phyloP scores from a whole-genome alignment of 2,888 invertebrate species.

The Lasioglossum leucozonium region DNA sequence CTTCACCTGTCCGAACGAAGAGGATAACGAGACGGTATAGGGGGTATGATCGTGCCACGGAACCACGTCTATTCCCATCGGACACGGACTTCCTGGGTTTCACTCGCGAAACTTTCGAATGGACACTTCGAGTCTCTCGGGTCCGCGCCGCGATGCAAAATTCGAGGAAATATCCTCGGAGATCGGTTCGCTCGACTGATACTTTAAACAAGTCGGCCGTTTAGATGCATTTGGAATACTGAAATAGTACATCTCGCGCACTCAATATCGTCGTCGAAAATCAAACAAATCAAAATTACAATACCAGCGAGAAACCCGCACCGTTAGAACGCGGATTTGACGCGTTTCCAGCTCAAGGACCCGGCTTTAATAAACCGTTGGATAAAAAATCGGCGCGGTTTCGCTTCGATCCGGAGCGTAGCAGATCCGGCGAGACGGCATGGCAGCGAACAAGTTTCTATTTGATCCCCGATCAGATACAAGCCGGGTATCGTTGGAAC shows the following conservation, averaged over 20 bases:
- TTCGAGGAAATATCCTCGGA: background rate
- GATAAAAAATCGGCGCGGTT: background rate
- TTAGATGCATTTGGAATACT: background rate
- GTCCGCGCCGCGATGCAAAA: too few relatives aligned
- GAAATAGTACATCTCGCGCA: too few relatives aligned
- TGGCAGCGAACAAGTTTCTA: background rate
- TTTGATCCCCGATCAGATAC: constrained; percentile 5
- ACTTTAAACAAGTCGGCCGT: background rate
- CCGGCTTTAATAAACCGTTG: background rate
- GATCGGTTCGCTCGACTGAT: background rate
- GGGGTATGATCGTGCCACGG: constrained; percentile 25
- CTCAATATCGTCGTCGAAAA: too few relatives aligned
- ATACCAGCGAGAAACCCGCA: background rate
- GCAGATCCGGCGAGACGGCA: background rate
- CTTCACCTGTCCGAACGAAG: constrained; percentile 22
- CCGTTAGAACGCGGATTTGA: background rate
- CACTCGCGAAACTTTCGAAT: background rate
- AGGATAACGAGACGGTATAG: constrained; percentile 32
- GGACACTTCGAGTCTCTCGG: background rate
- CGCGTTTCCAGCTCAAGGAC: background rate
- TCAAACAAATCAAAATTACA: too few relatives aligned
- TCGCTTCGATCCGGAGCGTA: background rate
- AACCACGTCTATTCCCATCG: constrained; percentile 32
- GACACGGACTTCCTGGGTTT: background rate
- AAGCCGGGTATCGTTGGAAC: background rate